A percentile compares a stretch with the other conserved stretches of the same genome.
phyloP scores from a whole-genome alignment of 2,113 vertebrate species.

The Malurus alboscapulatus region DNA sequence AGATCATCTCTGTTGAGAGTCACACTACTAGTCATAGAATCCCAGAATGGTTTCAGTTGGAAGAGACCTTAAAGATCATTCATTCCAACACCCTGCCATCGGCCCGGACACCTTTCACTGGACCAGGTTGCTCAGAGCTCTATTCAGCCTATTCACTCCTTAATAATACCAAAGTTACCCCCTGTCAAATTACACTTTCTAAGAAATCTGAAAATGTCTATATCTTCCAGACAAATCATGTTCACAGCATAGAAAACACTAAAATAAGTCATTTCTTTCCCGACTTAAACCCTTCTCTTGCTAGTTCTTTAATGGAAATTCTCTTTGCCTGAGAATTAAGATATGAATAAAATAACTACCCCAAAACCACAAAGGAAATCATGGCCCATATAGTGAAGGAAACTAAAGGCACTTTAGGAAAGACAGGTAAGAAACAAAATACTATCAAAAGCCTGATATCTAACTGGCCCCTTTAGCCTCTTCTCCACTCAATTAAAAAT shows the following conservation, averaged over 20 bases:
- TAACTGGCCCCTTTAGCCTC: background rate
- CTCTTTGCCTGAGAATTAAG: background rate
- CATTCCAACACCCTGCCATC: background rate
- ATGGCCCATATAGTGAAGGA: background rate
- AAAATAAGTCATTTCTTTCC: background rate
- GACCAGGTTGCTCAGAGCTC: background rate
- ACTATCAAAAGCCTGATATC: background rate
- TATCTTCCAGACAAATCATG: background rate
- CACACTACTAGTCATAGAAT: background rate
- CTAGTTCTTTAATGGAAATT: background rate
- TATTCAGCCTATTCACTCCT: background rate
- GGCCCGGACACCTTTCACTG: background rate
- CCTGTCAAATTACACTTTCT: background rate
- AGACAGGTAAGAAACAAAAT: background rate
- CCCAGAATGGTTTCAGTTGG: background rate
- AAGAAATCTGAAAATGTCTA: background rate
- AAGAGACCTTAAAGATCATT: background rate
- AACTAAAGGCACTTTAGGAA: background rate
- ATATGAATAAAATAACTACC: background rate
- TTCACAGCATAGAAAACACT: background rate
- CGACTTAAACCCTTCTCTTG: background rate
- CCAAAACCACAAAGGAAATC: background rate
- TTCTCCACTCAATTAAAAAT: background rate
- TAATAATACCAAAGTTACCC: background rate
- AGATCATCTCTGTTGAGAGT: background rate